Percentiles rank a stretch among this genome's conserved stretches.
Conservation (phyloP, 2,888 invertebrate genomes). For the Tyria jacobaeae region DNA sequence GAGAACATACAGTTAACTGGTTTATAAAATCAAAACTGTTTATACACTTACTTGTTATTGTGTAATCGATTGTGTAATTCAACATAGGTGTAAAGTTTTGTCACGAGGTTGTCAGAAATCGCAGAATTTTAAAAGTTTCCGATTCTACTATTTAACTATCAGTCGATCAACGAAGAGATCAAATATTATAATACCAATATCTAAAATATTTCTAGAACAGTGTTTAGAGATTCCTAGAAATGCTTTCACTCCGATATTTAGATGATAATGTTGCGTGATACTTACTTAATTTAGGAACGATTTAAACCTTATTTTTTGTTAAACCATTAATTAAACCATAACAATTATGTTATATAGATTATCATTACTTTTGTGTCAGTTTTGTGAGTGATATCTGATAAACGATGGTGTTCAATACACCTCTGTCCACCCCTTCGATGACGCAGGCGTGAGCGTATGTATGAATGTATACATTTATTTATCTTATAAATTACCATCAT, state of each 20-base stretch:
- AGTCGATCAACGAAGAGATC: slow-evolving; percentile 13
- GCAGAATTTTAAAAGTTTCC: neutral
- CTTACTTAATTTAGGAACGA: neutral
- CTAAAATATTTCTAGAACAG: slow-evolving; percentile 41
- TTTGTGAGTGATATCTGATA: too few relatives aligned
- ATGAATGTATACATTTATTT: too few relatives aligned
- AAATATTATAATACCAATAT: slow-evolving; percentile 28
- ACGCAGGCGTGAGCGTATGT: too few relatives aligned
- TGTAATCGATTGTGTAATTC: slow-evolving; percentile 15
- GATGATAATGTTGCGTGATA: neutral
- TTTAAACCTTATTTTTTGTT: neutral
- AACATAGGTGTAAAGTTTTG: neutral
- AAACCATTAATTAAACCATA: neutral
- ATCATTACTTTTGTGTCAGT: neutral
- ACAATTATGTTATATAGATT: neutral
- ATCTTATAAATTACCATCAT: too few relatives aligned
- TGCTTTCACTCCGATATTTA: slow-evolving; percentile 41
- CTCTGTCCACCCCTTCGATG: too few relatives aligned
- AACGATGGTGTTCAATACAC: too few relatives aligned
- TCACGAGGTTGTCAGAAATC: neutral
- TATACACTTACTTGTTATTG: slow-evolving; percentile 6
- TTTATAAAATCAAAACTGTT: neutral
- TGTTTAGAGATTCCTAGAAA: slow-evolving; percentile 45
- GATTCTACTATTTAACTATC: neutral
- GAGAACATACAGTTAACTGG: neutral